Conservation (phyloP, 2,113 vertebrate genomes). For the Rallus limicola region DNA sequence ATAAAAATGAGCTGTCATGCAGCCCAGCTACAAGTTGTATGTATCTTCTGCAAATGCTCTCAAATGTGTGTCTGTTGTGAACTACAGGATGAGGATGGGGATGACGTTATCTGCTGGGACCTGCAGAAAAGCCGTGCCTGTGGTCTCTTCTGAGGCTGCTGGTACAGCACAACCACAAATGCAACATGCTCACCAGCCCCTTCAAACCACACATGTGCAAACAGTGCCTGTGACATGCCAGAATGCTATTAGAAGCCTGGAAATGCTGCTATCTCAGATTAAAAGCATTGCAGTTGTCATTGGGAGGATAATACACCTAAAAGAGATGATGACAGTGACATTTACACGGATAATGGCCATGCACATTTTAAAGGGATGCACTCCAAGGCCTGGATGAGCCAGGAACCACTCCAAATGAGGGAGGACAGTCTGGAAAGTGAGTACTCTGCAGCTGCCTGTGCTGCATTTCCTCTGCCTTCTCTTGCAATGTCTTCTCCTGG, state of each 20-base stretch:
- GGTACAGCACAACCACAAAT: not conserved
- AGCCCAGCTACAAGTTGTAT: not conserved
- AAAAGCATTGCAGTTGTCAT: conserved; percentile 17
- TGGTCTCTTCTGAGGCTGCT: fast-evolving
- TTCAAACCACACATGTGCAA: not conserved
- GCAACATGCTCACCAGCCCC: not conserved
- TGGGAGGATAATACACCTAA: conserved; percentile 31
- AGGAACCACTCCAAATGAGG: conserved; percentile 50
- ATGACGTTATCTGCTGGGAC: not conserved
- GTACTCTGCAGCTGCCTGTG: not conserved
- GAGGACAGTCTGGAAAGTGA: conserved; percentile 10
- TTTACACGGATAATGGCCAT: conserved; percentile 52
- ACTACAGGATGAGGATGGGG: not conserved
- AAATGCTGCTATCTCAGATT: conserved; percentile 3
- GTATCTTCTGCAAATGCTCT: not conserved
- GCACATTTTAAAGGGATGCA: conserved; percentile 12
- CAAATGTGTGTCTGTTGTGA: not conserved
- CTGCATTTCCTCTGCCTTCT: conserved; percentile 20
- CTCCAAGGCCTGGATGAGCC: not conserved
- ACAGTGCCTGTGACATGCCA: not conserved
- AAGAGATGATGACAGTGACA: conserved; percentile 23
- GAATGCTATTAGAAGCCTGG: not conserved
- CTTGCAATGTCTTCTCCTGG: not conserved
- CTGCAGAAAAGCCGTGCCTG: not conserved
- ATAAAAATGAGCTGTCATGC: not conserved